phyloP scores from a whole-genome alignment of 2,888 invertebrate species.

The Lasioglossum pauxillum region DNA sequence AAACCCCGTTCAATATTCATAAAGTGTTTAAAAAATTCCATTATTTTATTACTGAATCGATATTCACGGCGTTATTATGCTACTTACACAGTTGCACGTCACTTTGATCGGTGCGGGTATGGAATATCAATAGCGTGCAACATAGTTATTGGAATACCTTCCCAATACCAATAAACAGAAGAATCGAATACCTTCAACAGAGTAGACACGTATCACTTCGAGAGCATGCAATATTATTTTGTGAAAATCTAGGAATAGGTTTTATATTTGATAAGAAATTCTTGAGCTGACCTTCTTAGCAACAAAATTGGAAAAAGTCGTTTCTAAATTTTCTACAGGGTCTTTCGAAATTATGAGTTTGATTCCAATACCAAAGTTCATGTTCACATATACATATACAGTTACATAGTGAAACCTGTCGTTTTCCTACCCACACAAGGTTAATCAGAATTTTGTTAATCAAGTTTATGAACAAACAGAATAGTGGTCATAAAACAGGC shows the following conservation, averaged over 20 bases:
- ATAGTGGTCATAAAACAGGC: too few species aligned
- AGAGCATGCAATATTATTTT: not conserved
- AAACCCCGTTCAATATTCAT: not conserved
- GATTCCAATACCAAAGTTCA: too few species aligned
- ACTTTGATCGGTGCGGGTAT: not conserved
- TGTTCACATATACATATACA: too few species aligned
- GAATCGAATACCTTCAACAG: not conserved
- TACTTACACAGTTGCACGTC: not conserved
- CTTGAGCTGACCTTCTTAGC: not conserved
- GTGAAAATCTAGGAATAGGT: not conserved
- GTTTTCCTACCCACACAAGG: too few species aligned
- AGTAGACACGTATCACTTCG: not conserved
- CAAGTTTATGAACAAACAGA: too few species aligned
- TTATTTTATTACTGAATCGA: not conserved
- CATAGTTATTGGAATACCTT: not conserved
- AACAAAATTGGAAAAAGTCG: not conserved
- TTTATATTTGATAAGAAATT: not conserved
- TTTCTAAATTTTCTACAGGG: not conserved
- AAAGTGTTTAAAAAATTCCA: not conserved
- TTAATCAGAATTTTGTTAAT: too few species aligned
- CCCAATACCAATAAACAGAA: not conserved
- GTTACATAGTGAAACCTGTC: too few species aligned
- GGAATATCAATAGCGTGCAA: not conserved
- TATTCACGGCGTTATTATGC: not conserved
- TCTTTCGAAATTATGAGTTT: too few species aligned